Evolutionary conservation across 2,888 invertebrate genomes (phyloP).

Genomic region (Phlogophora meticulosa): DNA sequence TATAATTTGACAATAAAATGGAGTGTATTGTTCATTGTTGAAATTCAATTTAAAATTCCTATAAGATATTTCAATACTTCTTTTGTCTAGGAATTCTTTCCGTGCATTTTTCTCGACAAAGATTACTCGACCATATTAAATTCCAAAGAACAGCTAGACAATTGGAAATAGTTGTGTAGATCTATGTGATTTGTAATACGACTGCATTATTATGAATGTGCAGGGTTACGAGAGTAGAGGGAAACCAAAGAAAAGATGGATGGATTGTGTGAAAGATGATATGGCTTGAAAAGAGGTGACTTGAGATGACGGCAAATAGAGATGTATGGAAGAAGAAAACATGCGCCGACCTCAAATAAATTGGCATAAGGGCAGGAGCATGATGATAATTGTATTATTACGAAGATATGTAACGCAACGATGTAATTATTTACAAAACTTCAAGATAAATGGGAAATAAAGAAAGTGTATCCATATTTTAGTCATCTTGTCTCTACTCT

Average conservation of each 20-base stretch:
- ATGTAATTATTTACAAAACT: background rate
- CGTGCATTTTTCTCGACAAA: slow-evolving; percentile 50
- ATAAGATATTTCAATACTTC: slow-evolving; percentile 18
- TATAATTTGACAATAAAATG: too few species aligned
- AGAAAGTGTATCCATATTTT: background rate
- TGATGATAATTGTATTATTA: too few species aligned
- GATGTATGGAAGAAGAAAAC: too few species aligned
- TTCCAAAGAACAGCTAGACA: slow-evolving; percentile 54
- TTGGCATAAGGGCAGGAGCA: too few species aligned
- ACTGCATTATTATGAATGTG: slow-evolving; percentile 1
- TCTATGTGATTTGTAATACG: slow-evolving; percentile 24
- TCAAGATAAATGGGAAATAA: background rate
- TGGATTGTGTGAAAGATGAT: too few species aligned
- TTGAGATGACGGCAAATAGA: too few species aligned
- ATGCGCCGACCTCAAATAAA: too few species aligned
- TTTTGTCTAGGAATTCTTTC: slow-evolving; percentile 25
- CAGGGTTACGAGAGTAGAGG: too few species aligned
- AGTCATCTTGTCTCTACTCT: background rate
- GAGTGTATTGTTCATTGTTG: background rate
- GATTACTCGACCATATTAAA: slow-evolving; percentile 63
- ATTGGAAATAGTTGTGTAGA: slow-evolving; percentile 58
- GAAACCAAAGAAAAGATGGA: too few species aligned
- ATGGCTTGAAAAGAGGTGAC: too few species aligned
- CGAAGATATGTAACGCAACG: too few species aligned
- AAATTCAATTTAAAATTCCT: slow-evolving; percentile 4